Evolutionary conservation across 2,113 vertebrate species (phyloP).

Genomic region (Entomyzon cyanotis): DNA sequence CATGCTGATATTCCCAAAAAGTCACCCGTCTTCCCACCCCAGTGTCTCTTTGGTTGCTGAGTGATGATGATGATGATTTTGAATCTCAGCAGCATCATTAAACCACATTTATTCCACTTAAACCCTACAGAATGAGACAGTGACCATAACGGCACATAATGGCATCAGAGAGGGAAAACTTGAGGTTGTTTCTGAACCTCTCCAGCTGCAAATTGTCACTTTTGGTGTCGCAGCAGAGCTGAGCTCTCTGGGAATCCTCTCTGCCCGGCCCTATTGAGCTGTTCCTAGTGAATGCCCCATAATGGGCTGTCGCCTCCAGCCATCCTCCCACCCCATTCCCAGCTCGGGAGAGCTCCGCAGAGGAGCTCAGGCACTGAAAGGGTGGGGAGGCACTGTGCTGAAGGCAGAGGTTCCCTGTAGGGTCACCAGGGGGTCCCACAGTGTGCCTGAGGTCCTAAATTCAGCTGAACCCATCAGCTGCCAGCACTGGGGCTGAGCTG

Average conservation of each 20-base stretch:
- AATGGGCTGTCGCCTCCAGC: not conserved
- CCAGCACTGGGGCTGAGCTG: not conserved
- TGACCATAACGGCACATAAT: not conserved
- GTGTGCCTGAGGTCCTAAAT: not conserved
- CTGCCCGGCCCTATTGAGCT: not conserved
- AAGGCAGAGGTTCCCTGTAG: not conserved
- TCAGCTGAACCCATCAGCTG: not conserved
- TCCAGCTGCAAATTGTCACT: not conserved
- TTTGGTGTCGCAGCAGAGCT: not conserved
- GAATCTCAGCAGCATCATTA: not conserved
- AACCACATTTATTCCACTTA: not conserved
- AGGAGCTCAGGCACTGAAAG: not conserved
- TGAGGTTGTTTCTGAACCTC: accelerated
- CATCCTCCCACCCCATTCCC: not conserved
- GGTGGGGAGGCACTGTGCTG: not conserved
- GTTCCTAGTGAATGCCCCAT: not conserved
- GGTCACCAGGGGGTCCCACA: not conserved
- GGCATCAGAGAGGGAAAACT: accelerated
- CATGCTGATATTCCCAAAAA: accelerated
- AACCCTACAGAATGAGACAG: not conserved
- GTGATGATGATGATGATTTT: accelerated
- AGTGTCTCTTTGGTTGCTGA: accelerated
- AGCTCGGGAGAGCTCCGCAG: not conserved
- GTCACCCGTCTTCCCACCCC: not conserved
- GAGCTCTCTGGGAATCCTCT: not conserved